Percentiles rank a stretch among this genome's conserved stretches.
Evolutionary conservation across 2,113 vertebrate genomes (phyloP).

Genomic region (Pavo muticus): DNA sequence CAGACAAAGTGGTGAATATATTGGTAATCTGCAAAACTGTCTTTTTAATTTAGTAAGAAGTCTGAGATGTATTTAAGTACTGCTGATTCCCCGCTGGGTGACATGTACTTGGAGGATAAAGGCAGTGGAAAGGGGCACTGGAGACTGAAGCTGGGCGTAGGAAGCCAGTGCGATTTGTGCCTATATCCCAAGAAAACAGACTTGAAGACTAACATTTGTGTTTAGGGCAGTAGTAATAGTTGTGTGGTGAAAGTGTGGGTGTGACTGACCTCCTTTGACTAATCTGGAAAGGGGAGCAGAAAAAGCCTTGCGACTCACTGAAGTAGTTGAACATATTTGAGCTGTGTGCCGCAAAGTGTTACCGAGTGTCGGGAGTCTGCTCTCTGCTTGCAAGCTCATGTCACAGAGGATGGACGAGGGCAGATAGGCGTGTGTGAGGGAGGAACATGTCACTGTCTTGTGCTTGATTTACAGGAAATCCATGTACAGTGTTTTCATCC

Average conservation of each 20-base stretch:
- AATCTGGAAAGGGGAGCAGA: not conserved
- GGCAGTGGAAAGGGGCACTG: not conserved
- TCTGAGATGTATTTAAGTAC: rapidly evolving
- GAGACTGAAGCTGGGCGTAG: not conserved
- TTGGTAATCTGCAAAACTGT: not conserved
- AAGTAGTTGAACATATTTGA: not conserved
- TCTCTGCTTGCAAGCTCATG: rapidly evolving
- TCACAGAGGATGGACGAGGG: not conserved
- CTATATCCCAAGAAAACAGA: not conserved
- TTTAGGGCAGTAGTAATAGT: not conserved
- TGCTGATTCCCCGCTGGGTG: not conserved
- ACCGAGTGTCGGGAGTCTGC: not conserved
- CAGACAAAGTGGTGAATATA: not conserved
- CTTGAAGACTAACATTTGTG: not conserved
- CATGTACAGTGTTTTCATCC: not conserved
- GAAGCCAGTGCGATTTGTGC: not conserved
- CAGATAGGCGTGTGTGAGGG: not conserved
- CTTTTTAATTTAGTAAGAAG: not conserved
- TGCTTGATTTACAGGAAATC: not conserved
- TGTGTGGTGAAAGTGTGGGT: not conserved
- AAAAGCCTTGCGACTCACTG: not conserved
- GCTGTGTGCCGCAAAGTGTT: not conserved
- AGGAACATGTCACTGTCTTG: not conserved
- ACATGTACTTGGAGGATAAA: not conserved
- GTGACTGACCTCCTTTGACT: not conserved